Evolutionary conservation across 1,140 invertebrate species (phyloP).

Genomic region (Orius laevigatus): DNA sequence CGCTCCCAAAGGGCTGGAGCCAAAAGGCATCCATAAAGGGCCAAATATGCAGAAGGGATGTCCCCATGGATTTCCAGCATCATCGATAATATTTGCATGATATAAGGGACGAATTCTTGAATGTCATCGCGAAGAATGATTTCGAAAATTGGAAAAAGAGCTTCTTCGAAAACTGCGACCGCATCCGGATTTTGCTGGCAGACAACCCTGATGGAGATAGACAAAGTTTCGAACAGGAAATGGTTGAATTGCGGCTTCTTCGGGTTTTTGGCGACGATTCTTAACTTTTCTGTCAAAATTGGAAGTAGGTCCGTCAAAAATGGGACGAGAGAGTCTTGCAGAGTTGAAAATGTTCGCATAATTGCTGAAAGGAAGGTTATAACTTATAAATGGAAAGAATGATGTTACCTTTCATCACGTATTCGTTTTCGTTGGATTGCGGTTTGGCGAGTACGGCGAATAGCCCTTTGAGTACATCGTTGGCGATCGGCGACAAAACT

Average conservation of each 20-base stretch:
- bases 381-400: conserved; percentile 5
- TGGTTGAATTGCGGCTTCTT: conserved; percentile 95
- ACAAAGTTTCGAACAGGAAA: conserved; percentile 87
- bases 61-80: conserved; percentile 66
- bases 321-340: conserved; percentile 69
- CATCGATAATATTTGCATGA: conserved; percentile 89
- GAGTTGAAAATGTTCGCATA: conserved; percentile 67
- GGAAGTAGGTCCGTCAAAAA: conserved; percentile 62
- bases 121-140: conserved; percentile 77
- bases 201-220: conserved; percentile 73
- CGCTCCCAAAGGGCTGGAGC: conserved; percentile 82
- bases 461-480: conserved; percentile 52
- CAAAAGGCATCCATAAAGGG: conserved; percentile 73
- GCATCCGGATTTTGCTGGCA: conserved; percentile 63
- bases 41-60: conserved; percentile 71
- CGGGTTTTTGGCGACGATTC: conserved; percentile 80
- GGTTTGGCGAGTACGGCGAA: conserved; percentile 52
- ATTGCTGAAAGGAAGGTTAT: conserved; percentile 42
- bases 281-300: conserved; percentile 68
- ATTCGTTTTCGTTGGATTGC: conserved; percentile 84
- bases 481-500: conserved; percentile 39
- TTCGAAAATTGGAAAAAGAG: conserved; percentile 85
- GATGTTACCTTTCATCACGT: conserved; percentile 75
- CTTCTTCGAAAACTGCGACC: conserved; percentile 77
- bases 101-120: conserved; percentile 91